Base-by-base conservation (phyloP, 92 coral and sea anemone species). In the Palythoa caribaeorum region DNA sequence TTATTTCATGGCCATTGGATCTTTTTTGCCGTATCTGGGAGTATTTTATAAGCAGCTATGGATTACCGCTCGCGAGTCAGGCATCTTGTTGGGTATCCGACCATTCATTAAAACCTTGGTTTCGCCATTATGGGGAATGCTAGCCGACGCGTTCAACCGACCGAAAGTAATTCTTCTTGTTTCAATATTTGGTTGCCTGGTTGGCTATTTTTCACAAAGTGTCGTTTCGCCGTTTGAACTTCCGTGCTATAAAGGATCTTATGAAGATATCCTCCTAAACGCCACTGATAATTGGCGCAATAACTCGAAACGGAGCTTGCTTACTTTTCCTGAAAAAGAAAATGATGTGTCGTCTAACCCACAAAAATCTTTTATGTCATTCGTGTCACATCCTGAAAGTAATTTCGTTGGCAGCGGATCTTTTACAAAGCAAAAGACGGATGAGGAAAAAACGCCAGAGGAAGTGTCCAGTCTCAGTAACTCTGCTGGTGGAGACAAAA, bases 31-130 rank as follows among this genome's bases (percentile, higher is more conserved):
- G 1, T 95, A 95, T 76, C 96, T 95, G 17, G 98, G 98, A 2
- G 98, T 95, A 71, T 95, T 94, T 71, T 95, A 95, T 84, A 95
- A 95, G 62, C 98, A 95, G 62, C 89, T 95, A 7, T 95, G 98
- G 98, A 93, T 95, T 20, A 91, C 93, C 12, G 98, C 98, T 17
- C 88, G 96, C 37, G 94, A 95, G 71, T 89, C 96, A 15, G 98
- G 98, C 1, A 93, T 95, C 39, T 87, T 95, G 59, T 91, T 95
- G 35, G 98, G 98, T 16, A 77, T 95, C 57, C 94, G 98, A 36
- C 98, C 98, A 19, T 95, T 95, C 76, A 89, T 95, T 5, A 95
- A 91, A 79, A 95, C 94, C 87, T 72, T 95, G 19, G 94, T 94
- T 53, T 95, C 98, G 35, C 98, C 98, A 38, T 91, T 93, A 14